Base-by-base conservation (phyloP, 1,140 invertebrate genomes). In the Caenorhabditis briggsae region DNA sequence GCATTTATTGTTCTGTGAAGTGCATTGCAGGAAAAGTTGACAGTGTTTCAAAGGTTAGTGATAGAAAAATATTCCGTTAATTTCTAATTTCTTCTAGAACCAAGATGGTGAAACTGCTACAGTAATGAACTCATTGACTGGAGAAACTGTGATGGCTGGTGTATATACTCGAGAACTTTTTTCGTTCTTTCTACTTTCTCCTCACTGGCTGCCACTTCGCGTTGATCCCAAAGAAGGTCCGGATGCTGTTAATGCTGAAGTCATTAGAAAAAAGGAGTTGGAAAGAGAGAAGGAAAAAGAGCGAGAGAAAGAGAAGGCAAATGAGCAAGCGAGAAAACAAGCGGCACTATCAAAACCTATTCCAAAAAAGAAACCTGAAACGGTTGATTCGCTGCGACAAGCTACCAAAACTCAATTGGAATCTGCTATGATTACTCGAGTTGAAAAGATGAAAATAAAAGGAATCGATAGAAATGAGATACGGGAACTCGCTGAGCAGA, bases 291-390 rank as follows among this genome's bases (percentile, higher is more conserved):
- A 78, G 23, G 33, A 18, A 23, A 41, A 41, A 23, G 70, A 78
- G 50, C n/a, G 16, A 23, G 46, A 78, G 12, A 78, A 50, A 53
- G 46, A 50, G 14, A 78, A 78, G 18, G 64, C 64, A 46, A 70
- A 43, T 5, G 64, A 70, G 5, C 43, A n/a, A 53, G 46, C 50
- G n/a, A 78, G n/a, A 14, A 78, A 50, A 53, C 9, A 9, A 16
- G 70, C 43, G 12, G 43, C 70, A 25, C 46, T 78, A 9, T 78
- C 70, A 5, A 78, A 78, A 53, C 70, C 70, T 8, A 78, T 78
- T 53, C 70, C 70, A 20, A 78, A 78, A 50, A 78, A 78, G 70
- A 78, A 78, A n/a, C 46, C 70, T 8, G 70, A 78, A 78, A 50
- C 70, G 0, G 41, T n/a, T 5, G 46, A 78, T 50, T 20, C 43